These are phyloP conservation scores for Dicycla oo DNA, from an alignment of 2,888 invertebrate species.

Conservation along the genomic window DNA sequence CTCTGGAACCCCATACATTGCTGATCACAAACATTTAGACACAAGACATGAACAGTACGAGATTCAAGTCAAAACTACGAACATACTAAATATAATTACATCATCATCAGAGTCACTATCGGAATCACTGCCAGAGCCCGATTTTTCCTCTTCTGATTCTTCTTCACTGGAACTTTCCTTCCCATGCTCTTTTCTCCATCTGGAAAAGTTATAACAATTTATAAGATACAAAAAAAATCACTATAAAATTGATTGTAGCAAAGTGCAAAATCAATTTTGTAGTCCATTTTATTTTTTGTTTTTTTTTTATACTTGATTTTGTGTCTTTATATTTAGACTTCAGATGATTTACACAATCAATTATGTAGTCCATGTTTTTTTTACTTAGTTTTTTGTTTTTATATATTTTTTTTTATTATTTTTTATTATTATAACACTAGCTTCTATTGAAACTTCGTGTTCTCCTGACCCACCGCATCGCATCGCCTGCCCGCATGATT, in stretches of 20 bases:
- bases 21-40: not conserved
- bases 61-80: constrained; percentile 32
- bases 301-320: too few relatives aligned
- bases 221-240: not conserved
- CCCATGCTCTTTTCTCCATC: constrained; percentile 91
- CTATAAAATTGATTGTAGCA: not conserved
- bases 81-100: constrained; percentile 72
- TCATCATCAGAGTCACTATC: constrained; percentile 91
- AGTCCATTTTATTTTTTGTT: too few relatives aligned
- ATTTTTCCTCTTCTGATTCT: constrained; percentile 90
- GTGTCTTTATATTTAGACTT: too few relatives aligned
- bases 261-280: too few relatives aligned
- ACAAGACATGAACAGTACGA: constrained; percentile 6
- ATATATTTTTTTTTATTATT: too few relatives aligned
- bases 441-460: too few relatives aligned
- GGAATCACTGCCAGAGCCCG: constrained; percentile 91
- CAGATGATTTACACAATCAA: too few relatives aligned
- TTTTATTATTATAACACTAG: too few relatives aligned
- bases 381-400: too few relatives aligned
- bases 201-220: constrained; percentile 53
- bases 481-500: too few relatives aligned
- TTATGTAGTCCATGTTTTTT: too few relatives aligned
- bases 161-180: constrained; percentile 91
- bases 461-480: too few relatives aligned
- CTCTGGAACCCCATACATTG: not conserved